Conservation (phyloP, 1,140 invertebrate genomes). For the Apis cerana region DNA sequence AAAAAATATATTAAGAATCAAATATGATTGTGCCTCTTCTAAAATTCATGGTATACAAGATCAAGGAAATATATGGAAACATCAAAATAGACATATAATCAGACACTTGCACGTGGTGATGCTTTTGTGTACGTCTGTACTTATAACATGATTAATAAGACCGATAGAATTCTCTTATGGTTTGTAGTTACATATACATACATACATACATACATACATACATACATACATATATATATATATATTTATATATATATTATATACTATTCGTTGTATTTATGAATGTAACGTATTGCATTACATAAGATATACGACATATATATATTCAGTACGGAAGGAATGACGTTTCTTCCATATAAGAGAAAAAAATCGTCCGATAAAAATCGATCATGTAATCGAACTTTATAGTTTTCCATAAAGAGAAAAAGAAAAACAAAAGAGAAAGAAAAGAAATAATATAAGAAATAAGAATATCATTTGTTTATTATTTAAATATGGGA, state of each 20-base stretch:
- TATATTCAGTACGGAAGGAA: background rate
- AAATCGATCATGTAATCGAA: background rate
- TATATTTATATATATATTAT: background rate
- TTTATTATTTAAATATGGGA: background rate
- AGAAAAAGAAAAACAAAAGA: background rate
- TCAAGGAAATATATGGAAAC: background rate
- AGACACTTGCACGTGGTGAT: conserved; percentile 18
- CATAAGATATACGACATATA: conserved; percentile 13
- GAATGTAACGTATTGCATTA: conserved; percentile 10
- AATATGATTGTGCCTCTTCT: background rate
- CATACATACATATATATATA: no score
- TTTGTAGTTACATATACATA: background rate
- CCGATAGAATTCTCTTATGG: conserved; percentile 24
- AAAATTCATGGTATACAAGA: background rate
- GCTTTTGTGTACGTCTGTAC: conserved; percentile 17
- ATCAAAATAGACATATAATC: background rate
- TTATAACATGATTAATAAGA: conserved; percentile 38
- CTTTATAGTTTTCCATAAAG: background rate
- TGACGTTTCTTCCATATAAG: background rate
- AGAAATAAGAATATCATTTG: background rate
- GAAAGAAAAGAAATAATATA: background rate
- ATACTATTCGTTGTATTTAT: background rate
- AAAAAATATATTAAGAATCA: background rate
- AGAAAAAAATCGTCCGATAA: background rate
- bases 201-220: background rate